Conservation (phyloP, 2,888 invertebrate species). For the Caenorhabditis zanzibari region DNA sequence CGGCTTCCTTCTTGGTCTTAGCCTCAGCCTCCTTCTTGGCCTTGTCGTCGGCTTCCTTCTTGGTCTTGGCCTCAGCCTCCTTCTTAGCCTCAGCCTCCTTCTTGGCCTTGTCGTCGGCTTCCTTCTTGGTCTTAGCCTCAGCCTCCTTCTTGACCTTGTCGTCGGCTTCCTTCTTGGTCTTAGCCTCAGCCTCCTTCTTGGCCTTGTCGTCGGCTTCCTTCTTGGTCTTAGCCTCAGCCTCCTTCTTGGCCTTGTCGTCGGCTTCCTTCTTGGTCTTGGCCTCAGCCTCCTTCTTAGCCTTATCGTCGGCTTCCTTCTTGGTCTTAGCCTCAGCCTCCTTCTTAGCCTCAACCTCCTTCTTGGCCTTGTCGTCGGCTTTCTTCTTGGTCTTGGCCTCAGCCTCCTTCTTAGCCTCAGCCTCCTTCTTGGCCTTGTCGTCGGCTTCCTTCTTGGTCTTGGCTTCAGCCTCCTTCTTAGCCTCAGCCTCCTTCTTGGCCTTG, state of each 20-base stretch:
- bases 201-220: slow-evolving; percentile 27
- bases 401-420: slow-evolving; percentile 38
- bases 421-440: slow-evolving; percentile 34
- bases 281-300: slow-evolving; percentile 59
- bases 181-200: slow-evolving; percentile 40
- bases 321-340: slow-evolving; percentile 47
- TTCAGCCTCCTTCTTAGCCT: slow-evolving; percentile 43
- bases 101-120: slow-evolving; percentile 51
- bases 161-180: slow-evolving; percentile 11
- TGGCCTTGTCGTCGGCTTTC: slow-evolving; percentile 35
- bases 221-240: slow-evolving; percentile 33
- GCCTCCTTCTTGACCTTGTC: slow-evolving; percentile 10
- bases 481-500: slow-evolving; percentile 63
- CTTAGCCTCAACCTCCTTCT: slow-evolving; percentile 32
- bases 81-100: slow-evolving; percentile 7
- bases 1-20: slow-evolving; percentile 55
- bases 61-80: slow-evolving; percentile 22
- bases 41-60: slow-evolving; percentile 19
- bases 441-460: slow-evolving; percentile 33
- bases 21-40: slow-evolving; percentile 37
- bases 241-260: slow-evolving; percentile 42
- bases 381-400: slow-evolving; percentile 37
- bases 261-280: slow-evolving; percentile 43
- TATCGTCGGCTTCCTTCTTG: slow-evolving; percentile 32
- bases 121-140: slow-evolving; percentile 43